Percentiles rank a stretch among this genome's conserved stretches.
Evolutionary conservation across 2,888 invertebrate species (phyloP).

Genomic region (Phaonia tiefii): DNA sequence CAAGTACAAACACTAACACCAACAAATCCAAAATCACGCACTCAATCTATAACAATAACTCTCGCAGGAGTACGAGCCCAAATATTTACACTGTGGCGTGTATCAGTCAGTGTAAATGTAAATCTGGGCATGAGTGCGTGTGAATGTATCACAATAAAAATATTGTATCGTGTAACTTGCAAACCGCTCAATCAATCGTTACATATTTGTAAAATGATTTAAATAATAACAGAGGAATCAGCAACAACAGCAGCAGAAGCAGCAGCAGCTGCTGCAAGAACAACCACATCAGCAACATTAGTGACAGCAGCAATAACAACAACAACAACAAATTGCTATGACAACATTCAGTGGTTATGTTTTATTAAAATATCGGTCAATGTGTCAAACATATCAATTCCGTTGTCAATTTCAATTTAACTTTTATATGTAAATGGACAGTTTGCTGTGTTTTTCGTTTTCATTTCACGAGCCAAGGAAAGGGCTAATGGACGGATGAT

Average conservation of each 20-base stretch:
- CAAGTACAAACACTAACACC: too few species aligned
- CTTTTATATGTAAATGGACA: conserved; percentile 27
- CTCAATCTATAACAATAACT: too few species aligned
- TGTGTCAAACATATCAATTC: conserved; percentile 65
- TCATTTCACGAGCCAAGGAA: not conserved
- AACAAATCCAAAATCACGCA: too few species aligned
- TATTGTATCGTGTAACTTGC: too few species aligned
- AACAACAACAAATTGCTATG: not conserved
- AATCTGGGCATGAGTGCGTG: not conserved
- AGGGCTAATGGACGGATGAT: not conserved
- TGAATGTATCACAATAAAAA: too few species aligned
- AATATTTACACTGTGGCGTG: too few species aligned
- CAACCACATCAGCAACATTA: not conserved
- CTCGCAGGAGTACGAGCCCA: too few species aligned
- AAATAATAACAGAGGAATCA: conserved; percentile 42
- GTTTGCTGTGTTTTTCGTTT: not conserved
- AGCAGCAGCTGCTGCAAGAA: not conserved
- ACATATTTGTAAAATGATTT: conserved; percentile 42
- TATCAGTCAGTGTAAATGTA: not conserved
- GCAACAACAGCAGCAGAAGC: conserved; percentile 2
- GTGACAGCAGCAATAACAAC: not conserved
- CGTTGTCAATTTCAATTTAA: conserved; percentile 64
- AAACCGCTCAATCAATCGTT: conserved; percentile 62
- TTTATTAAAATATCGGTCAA: conserved; percentile 68
- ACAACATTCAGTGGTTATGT: conserved; percentile 55